Conservation (phyloP, 2,113 vertebrate species). For the Podiceps cristatus region DNA sequence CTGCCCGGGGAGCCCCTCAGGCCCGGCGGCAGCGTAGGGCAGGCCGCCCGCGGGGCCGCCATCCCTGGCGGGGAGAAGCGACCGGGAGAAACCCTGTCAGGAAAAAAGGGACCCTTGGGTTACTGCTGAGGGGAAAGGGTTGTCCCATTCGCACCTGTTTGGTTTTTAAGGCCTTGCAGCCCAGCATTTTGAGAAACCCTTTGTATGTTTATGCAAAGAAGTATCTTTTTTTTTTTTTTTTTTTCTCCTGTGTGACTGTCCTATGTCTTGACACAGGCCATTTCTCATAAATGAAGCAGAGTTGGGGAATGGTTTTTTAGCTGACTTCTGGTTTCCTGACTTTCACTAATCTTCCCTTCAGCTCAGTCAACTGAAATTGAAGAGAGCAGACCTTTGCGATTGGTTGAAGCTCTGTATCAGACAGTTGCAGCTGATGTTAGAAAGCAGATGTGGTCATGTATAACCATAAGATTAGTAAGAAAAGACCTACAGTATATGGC, state of each 20-base stretch:
- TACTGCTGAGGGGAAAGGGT: neutral
- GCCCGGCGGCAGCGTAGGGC: neutral
- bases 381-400: neutral
- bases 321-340: neutral
- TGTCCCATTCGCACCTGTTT: accelerated
- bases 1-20: neutral
- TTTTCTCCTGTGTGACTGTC: too few species aligned
- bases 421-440: accelerated
- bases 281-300: neutral
- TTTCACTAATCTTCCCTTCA: accelerated
- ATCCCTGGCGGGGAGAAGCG: too few species aligned
- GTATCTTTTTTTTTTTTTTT: neutral
- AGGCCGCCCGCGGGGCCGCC: too few species aligned
- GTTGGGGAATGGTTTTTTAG: accelerated
- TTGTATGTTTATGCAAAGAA: neutral
- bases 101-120: too few species aligned
- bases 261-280: accelerated
- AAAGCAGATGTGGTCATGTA: accelerated
- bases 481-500: too few species aligned
- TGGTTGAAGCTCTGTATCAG: neutral
- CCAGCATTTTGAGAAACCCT: neutral
- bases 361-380: neutral
- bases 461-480: neutral
- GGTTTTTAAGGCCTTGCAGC: neutral
- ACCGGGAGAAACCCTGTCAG: neutral